Conservation (phyloP, 2,797 vertebrate species). For the Aphelocoma californica region DNA sequence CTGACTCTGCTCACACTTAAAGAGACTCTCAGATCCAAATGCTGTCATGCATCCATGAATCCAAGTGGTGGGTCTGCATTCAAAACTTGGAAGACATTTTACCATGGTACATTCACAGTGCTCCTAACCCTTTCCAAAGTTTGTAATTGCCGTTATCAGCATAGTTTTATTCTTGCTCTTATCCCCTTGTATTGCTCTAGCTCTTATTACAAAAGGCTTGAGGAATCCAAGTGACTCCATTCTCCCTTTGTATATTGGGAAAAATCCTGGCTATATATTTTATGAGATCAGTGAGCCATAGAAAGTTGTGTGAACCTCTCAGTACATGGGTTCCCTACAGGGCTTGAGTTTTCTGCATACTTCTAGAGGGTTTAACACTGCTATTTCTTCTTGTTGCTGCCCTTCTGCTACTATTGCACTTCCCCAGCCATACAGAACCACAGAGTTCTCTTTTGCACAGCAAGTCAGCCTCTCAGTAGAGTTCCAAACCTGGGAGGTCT, state of each 20-base stretch:
- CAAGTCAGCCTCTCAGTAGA: not conserved
- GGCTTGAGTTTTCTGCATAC: not conserved
- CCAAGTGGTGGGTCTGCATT: not conserved
- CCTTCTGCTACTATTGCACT: not conserved
- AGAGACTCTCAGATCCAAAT: not conserved
- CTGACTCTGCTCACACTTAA: not conserved
- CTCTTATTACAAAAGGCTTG: not conserved
- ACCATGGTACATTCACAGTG: not conserved
- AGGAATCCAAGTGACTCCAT: not conserved
- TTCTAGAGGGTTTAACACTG: not conserved
- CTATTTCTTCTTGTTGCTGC: not conserved
- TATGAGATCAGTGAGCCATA: not conserved
- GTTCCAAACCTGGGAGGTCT: not conserved
- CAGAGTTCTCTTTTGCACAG: not conserved
- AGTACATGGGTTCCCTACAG: not conserved
- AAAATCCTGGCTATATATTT: not conserved
- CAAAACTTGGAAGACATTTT: not conserved
- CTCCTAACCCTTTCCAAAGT: not conserved
- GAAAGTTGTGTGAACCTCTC: not conserved
- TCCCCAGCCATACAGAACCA: rapidly evolving
- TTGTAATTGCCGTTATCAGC: not conserved
- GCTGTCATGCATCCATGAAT: not conserved
- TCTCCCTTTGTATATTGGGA: not conserved
- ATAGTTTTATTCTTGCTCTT: not conserved
- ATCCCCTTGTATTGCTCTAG: not conserved